These are phyloP conservation scores for Phortica okadai DNA, from an alignment of 2,888 invertebrate species.

Conservation along the genomic window DNA sequence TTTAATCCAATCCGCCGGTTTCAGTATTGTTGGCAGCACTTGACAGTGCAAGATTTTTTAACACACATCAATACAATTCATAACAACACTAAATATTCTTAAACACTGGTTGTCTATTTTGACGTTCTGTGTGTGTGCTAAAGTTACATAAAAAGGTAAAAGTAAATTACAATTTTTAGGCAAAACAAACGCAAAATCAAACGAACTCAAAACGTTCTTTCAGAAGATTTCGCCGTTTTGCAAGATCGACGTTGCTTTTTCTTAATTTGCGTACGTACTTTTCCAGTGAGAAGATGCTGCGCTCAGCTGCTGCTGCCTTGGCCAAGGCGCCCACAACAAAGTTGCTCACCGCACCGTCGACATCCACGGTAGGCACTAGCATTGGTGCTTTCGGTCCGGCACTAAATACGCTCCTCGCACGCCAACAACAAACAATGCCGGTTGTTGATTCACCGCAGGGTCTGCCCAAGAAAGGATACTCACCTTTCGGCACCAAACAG, in stretches of 20 bases:
- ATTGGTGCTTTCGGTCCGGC: constrained; percentile 49
- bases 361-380: background rate
- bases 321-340: constrained; percentile 57
- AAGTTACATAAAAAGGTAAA: constrained; percentile 27
- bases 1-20: too few species aligned
- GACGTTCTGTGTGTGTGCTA: too few species aligned
- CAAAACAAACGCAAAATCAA: background rate
- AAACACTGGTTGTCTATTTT: constrained; percentile 10
- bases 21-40: too few species aligned
- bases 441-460: constrained; percentile 73
- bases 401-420: constrained; percentile 47
- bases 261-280: background rate
- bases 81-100: too few species aligned
- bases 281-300: constrained; percentile 66
- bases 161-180: background rate
- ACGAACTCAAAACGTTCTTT: background rate
- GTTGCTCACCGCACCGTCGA: constrained; percentile 14
- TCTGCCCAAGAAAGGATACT: constrained; percentile 78
- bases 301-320: constrained; percentile 65
- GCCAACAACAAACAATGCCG: constrained; percentile 74
- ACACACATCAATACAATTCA: too few species aligned
- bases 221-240: too few species aligned
- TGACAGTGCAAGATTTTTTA: too few species aligned
- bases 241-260: background rate
- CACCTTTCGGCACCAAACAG: constrained; percentile 78